Conservation (phyloP, 2,113 vertebrate genomes). For the Delphinapterus leucas region DNA sequence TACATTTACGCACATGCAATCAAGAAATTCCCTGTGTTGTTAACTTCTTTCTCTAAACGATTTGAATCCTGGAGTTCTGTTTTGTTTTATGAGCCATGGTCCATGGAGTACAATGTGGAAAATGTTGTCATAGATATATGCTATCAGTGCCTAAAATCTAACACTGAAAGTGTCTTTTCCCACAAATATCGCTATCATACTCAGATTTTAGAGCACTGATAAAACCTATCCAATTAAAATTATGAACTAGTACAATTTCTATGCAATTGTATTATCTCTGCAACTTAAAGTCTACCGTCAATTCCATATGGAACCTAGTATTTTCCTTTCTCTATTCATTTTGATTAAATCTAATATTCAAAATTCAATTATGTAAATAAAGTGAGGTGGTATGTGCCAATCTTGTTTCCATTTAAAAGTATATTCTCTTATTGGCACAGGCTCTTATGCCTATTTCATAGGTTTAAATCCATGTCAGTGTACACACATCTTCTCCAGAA, state of each 20-base stretch:
- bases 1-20: not conserved
- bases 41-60: not conserved
- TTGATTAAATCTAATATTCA: constrained; percentile 44
- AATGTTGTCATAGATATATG: not conserved
- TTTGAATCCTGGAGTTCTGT: not conserved
- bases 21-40: not conserved
- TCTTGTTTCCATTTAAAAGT: not conserved
- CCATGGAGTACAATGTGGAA: not conserved
- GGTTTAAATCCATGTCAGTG: not conserved
- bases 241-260: not conserved
- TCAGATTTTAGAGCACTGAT: constrained; percentile 38
- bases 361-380: constrained; percentile 52
- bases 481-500: not conserved
- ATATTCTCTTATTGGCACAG: not conserved
- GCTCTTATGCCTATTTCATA: not conserved
- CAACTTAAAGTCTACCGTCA: constrained; percentile 35
- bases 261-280: constrained; percentile 29
- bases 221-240: constrained; percentile 50
- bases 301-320: constrained; percentile 21
- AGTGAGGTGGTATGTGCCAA: not conserved
- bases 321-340: constrained; percentile 56
- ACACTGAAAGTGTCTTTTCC: constrained; percentile 7
- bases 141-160: constrained; percentile 2
- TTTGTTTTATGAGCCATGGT: constrained; percentile 22
- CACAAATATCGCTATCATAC: not conserved